Percentiles rank a stretch among this genome's conserved stretches.
phyloP scores from a whole-genome alignment of 2,888 invertebrate species.

The Melolontha melolontha region DNA sequence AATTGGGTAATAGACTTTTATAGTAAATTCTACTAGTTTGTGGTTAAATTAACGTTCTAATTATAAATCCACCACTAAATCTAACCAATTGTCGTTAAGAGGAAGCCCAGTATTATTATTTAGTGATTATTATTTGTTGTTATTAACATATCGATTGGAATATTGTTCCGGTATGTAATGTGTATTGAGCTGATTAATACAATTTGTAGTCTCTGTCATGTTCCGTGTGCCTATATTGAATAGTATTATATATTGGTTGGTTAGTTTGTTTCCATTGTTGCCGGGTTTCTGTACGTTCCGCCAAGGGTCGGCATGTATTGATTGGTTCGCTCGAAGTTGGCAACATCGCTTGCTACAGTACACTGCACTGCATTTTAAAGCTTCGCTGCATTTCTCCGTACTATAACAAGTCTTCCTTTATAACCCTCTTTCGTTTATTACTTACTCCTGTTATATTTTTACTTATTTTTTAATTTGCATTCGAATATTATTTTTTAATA shows the following conservation, averaged over 20 bases:
- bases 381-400: slow-evolving; percentile 41
- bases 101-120: too few relatives aligned
- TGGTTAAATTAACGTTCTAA: too few relatives aligned
- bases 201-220: slow-evolving; percentile 2
- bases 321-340: slow-evolving; percentile 59
- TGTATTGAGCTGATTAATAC: slow-evolving; percentile 3
- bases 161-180: background rate
- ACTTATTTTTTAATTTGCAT: background rate
- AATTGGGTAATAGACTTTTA: too few relatives aligned
- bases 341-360: slow-evolving; percentile 62
- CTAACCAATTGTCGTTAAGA: too few relatives aligned
- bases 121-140: too few relatives aligned
- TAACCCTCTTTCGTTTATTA: slow-evolving; percentile 38
- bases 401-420: slow-evolving; percentile 41
- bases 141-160: too few relatives aligned
- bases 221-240: slow-evolving; percentile 9
- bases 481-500: too few relatives aligned
- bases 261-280: slow-evolving; percentile 52
- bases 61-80: too few relatives aligned
- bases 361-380: slow-evolving; percentile 59
- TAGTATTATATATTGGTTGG: slow-evolving; percentile 43
- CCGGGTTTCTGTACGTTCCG: slow-evolving; percentile 48
- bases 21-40: too few relatives aligned
- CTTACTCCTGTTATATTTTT: background rate
- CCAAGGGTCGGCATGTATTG: slow-evolving; percentile 61